Evolutionary conservation across 1,140 invertebrate genomes (phyloP).

Genomic region (Nephila pilipes): DNA sequence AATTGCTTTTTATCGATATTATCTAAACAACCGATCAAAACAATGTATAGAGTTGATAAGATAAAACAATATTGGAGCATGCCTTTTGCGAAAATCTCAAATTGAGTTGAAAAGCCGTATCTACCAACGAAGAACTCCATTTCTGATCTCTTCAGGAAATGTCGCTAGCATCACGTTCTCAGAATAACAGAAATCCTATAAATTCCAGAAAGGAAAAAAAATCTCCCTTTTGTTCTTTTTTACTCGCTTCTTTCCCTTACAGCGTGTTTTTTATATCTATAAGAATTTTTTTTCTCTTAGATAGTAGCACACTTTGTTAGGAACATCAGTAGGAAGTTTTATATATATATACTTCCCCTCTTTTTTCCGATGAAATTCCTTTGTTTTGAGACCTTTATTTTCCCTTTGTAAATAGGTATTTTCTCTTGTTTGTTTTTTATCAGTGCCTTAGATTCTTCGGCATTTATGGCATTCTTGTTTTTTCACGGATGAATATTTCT

Average conservation of each 20-base stretch:
- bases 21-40: background rate
- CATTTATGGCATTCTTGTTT: slow-evolving; percentile 4
- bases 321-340: background rate
- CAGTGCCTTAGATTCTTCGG: background rate
- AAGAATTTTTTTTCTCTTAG: background rate
- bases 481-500: background rate
- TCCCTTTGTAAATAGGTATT: background rate
- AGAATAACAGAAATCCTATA: slow-evolving; percentile 64
- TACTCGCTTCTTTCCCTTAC: background rate
- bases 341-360: background rate
- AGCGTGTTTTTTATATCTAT: background rate
- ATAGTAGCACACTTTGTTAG: slow-evolving; percentile 12
- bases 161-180: slow-evolving; percentile 55
- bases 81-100: slow-evolving; percentile 27
- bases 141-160: slow-evolving; percentile 17
- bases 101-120: slow-evolving; percentile 60
- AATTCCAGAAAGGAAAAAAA: slow-evolving; percentile 51
- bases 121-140: background rate
- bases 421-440: background rate
- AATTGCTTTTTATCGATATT: background rate
- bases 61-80: background rate
- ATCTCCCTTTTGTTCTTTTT: background rate
- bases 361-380: background rate
- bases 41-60: background rate
- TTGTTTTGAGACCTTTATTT: background rate